Conservation (phyloP, 2,797 vertebrate genomes). For the Notamacropus eugenii region DNA sequence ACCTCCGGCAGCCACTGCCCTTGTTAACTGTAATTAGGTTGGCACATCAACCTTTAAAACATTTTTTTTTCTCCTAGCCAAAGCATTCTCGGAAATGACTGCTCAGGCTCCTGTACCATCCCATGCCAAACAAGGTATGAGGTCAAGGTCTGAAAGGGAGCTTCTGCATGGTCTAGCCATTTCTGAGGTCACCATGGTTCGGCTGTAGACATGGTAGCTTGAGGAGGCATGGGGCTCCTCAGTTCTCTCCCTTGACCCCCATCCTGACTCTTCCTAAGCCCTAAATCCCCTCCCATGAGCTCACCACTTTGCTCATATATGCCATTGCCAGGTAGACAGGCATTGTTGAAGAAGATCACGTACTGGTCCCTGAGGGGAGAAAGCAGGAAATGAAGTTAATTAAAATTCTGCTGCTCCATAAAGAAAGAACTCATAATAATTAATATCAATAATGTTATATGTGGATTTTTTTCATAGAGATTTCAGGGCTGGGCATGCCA, state of each 20-base stretch:
- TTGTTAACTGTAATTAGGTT: slow-evolving; percentile 59
- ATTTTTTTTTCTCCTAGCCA: slow-evolving; percentile 41
- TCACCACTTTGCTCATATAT: slow-evolving; percentile 8
- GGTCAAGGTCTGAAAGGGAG: slow-evolving; percentile 24
- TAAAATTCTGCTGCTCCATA: slow-evolving; percentile 39
- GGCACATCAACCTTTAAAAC: slow-evolving; percentile 37
- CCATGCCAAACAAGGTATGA: slow-evolving; percentile 37
- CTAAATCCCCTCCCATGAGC: neutral
- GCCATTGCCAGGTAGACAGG: slow-evolving; percentile 12
- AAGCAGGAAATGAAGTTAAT: slow-evolving; percentile 58
- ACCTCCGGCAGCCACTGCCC: neutral
- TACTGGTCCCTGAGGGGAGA: slow-evolving; percentile 10
- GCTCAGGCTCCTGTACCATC: slow-evolving; percentile 52
- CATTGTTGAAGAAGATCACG: neutral
- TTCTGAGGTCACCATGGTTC: neutral
- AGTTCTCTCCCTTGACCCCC: neutral
- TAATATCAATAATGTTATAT: slow-evolving; percentile 29
- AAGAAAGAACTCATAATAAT: slow-evolving; percentile 49
- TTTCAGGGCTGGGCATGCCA: neutral
- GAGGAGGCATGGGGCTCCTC: slow-evolving; percentile 5
- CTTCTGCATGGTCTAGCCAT: neutral
- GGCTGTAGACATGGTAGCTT: neutral
- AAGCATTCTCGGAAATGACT: slow-evolving; percentile 60
- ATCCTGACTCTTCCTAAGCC: neutral
- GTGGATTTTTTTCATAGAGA: neutral